Evolutionary conservation across 2,797 vertebrate genomes (phyloP).

Genomic region (Nyctibius grandis): DNA sequence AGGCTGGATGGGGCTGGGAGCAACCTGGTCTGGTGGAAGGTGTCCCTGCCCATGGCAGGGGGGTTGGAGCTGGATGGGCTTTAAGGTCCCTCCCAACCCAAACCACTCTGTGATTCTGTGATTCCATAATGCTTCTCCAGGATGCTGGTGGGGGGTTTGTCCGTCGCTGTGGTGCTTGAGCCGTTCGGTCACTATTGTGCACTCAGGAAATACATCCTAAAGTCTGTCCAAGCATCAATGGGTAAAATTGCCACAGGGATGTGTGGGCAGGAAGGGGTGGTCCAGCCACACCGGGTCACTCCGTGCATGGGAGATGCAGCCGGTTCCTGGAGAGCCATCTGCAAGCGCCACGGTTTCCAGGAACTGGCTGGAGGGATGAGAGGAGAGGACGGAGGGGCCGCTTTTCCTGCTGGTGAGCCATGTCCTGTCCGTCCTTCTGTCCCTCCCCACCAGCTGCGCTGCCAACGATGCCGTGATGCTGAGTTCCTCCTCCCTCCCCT

Average conservation of each 20-base stretch:
- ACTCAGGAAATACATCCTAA: rapidly evolving
- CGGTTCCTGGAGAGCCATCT: background rate
- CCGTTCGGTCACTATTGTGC: rapidly evolving
- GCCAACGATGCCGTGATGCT: background rate
- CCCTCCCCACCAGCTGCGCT: background rate
- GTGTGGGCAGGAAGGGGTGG: background rate
- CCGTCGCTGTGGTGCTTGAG: background rate
- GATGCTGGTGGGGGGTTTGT: background rate
- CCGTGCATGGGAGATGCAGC: background rate
- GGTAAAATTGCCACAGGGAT: rapidly evolving
- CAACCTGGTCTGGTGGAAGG: too few species aligned
- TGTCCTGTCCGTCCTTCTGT: background rate
- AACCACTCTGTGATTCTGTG: too few species aligned
- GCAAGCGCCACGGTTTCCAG: background rate
- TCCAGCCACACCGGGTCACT: background rate
- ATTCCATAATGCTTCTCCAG: background rate
- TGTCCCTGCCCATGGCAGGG: too few species aligned
- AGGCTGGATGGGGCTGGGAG: too few species aligned
- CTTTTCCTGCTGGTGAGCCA: background rate
- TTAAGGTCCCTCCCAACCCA: too few species aligned
- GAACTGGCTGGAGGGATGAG: background rate
- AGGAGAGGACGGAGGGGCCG: background rate
- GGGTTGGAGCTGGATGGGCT: too few species aligned
- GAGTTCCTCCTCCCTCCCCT: background rate
- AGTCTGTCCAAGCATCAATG: rapidly evolving